phyloP scores from a whole-genome alignment of 2,113 vertebrate genomes.

The Centropus unirufus region DNA sequence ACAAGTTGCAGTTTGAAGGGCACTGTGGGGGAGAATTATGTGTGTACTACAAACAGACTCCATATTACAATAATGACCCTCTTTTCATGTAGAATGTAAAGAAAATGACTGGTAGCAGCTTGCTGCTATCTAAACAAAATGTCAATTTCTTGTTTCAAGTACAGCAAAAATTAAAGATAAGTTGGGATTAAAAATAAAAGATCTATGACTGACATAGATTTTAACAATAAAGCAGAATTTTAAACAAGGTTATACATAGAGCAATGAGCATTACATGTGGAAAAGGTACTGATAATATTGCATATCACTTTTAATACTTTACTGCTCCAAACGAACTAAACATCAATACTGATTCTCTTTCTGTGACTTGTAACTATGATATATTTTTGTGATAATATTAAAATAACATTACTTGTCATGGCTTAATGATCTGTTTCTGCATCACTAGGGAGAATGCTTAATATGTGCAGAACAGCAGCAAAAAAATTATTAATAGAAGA shows the following conservation, averaged over 20 bases:
- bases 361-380: not conserved
- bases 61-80: not conserved
- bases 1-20: not conserved
- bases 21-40: not conserved
- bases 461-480: slow-evolving; percentile 23
- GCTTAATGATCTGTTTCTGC: slow-evolving; percentile 16
- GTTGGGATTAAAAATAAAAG: not conserved
- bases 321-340: not conserved
- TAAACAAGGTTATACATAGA: not conserved
- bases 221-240: not conserved
- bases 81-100: not conserved
- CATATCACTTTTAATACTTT: not conserved
- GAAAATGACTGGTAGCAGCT: not conserved
- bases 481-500: not conserved
- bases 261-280: not conserved
- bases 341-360: not conserved
- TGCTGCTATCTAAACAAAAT: not conserved
- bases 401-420: not conserved
- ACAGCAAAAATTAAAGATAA: not conserved
- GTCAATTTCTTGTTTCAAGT: not conserved
- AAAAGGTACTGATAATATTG: not conserved
- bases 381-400: not conserved
- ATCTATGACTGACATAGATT: not conserved
- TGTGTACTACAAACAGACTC: not conserved
- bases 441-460: slow-evolving; percentile 9